These are phyloP conservation scores for Danio jaintianensis DNA, from an alignment of 2,797 vertebrate genomes.

Conservation along the genomic window DNA sequence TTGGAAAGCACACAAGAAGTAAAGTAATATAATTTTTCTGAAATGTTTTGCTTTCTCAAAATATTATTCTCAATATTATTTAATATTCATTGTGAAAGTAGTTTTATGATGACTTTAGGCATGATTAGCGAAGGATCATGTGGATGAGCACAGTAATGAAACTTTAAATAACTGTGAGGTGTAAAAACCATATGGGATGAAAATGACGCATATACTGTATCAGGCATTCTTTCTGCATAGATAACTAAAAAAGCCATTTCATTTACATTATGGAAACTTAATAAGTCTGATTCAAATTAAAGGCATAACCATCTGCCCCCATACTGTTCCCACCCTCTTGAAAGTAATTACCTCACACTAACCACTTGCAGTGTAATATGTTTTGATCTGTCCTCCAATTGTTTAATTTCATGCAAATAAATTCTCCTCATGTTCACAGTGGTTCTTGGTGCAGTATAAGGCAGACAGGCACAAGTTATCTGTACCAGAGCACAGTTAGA, in stretches of 20 bases:
- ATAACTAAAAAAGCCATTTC: slow-evolving; percentile 21
- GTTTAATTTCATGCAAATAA: slow-evolving; percentile 50
- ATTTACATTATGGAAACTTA: slow-evolving; percentile 28
- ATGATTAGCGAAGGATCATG: not conserved
- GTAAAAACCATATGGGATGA: slow-evolving; percentile 2
- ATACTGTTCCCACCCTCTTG: not conserved
- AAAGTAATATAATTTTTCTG: not conserved
- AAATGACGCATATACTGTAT: not conserved
- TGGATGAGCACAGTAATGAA: not conserved
- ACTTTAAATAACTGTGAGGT: not conserved
- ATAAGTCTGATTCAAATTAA: slow-evolving; percentile 32
- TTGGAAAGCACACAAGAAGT: too few relatives aligned
- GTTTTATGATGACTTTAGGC: not conserved
- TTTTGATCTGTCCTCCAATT: slow-evolving; percentile 40
- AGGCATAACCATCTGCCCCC: slow-evolving; percentile 12
- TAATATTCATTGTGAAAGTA: not conserved
- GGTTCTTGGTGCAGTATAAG: slow-evolving; percentile 17
- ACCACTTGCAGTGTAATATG: slow-evolving; percentile 6
- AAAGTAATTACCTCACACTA: slow-evolving; percentile 46
- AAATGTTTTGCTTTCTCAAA: not conserved
- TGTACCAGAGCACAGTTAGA: slow-evolving; percentile 14
- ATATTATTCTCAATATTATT: not conserved
- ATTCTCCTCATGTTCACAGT: slow-evolving; percentile 28
- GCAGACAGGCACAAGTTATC: not conserved
- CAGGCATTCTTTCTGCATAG: not conserved